These are phyloP conservation scores for Mamestra configurata DNA, from an alignment of 1,140 invertebrate genomes.

Conservation along the genomic window DNA sequence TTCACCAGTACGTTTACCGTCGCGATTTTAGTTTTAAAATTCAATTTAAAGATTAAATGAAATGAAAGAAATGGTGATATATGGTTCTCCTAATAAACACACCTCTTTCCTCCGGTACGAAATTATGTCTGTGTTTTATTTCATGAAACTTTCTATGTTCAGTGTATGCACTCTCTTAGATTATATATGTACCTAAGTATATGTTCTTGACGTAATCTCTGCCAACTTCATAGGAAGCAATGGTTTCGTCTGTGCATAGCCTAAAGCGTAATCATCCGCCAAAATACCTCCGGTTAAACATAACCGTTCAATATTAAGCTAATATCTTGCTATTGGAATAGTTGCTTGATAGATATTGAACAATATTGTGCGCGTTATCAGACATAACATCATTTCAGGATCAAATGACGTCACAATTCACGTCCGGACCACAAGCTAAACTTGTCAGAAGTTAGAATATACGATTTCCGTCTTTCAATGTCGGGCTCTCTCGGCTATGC, in stretches of 20 bases:
- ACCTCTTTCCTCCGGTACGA: too few species aligned
- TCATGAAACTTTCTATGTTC: too few species aligned
- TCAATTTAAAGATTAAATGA: too few species aligned
- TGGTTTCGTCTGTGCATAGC: not conserved
- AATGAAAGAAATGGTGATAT: too few species aligned
- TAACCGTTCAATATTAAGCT: slow-evolving; percentile 20
- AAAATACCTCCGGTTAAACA: slow-evolving; percentile 1
- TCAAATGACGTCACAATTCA: slow-evolving; percentile 19
- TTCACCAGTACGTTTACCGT: too few species aligned
- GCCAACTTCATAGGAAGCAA: not conserved
- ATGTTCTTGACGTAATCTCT: not conserved
- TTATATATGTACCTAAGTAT: not conserved
- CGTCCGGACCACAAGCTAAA: slow-evolving; percentile 8
- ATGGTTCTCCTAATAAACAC: too few species aligned
- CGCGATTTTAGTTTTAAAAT: too few species aligned
- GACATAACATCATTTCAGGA: slow-evolving; percentile 13
- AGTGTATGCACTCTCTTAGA: not conserved
- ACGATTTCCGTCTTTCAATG: slow-evolving; percentile 8
- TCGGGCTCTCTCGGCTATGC: not conserved
- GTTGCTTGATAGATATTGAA: slow-evolving; percentile 30
- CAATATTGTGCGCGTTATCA: slow-evolving; percentile 20
- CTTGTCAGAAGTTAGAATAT: slow-evolving; percentile 31
- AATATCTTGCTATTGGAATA: slow-evolving; percentile 31
- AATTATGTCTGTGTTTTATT: too few species aligned
- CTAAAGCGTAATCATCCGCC: not conserved